A percentile compares a stretch with the other conserved stretches of the same genome.
These are phyloP conservation scores for Hyperoodon ampullatus DNA, from an alignment of 2,113 vertebrate genomes.

Conservation along the genomic window DNA sequence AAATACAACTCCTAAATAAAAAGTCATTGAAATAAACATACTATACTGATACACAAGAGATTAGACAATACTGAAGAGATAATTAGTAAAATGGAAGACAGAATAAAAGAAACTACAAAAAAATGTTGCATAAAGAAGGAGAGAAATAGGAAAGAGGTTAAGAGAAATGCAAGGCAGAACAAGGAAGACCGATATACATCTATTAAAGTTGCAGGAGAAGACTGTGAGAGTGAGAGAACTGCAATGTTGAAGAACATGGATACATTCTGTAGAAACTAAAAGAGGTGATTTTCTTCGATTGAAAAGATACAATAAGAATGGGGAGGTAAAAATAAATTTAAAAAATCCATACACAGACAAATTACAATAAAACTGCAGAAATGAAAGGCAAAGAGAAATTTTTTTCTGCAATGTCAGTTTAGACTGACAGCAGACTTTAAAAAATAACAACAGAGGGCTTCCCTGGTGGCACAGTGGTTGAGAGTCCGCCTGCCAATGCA, in stretches of 20 bases:
- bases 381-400: not conserved
- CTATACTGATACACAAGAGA: not conserved
- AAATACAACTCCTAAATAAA: not conserved
- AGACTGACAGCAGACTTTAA: not conserved
- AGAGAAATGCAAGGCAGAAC: not conserved
- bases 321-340: not conserved
- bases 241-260: not conserved
- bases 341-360: not conserved
- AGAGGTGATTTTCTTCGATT: not conserved
- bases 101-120: not conserved
- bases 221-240: not conserved
- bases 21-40: not conserved
- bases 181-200: not conserved
- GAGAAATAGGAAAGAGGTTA: not conserved
- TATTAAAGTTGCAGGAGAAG: not conserved
- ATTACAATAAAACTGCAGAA: not conserved
- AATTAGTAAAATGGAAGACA: not conserved
- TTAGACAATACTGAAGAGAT: not conserved
- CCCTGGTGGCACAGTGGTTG: too few species aligned
- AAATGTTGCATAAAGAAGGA: not conserved
- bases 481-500: too few species aligned
- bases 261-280: not conserved
- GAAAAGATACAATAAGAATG: not conserved
- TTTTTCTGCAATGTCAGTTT: not conserved
- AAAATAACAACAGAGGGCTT: not conserved